Evolutionary conservation across 2,888 invertebrate species (phyloP).

Genomic region (Tridacna crocea): DNA sequence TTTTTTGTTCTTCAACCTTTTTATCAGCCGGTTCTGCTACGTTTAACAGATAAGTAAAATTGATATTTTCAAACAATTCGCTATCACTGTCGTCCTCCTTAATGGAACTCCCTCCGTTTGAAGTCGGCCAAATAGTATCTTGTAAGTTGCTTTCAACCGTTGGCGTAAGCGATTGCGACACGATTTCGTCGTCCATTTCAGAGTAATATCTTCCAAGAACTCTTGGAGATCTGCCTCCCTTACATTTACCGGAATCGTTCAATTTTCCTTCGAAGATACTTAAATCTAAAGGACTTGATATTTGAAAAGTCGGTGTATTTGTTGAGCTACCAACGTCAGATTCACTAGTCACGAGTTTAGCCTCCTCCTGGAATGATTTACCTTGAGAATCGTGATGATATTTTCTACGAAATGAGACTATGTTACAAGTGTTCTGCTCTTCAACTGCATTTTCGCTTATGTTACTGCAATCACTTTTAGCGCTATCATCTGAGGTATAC

Average conservation of each 20-base stretch:
- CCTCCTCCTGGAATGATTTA: background rate
- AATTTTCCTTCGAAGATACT: slow-evolving; percentile 33
- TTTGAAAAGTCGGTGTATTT: slow-evolving; percentile 11
- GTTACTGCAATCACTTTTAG: slow-evolving; percentile 3
- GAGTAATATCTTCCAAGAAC: slow-evolving; percentile 54
- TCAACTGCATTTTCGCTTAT: background rate
- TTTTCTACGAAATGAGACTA: slow-evolving; percentile 21
- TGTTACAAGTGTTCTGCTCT: background rate
- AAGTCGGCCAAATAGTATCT: background rate
- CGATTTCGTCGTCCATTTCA: slow-evolving; percentile 51
- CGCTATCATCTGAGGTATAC: slow-evolving; percentile 56
- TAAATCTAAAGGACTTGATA: slow-evolving; percentile 43
- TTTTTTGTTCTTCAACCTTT: background rate
- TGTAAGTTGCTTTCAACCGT: background rate
- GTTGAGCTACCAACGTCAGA: background rate
- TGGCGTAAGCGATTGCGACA: background rate
- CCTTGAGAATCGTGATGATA: background rate
- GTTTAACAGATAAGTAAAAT: background rate
- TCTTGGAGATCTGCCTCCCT: slow-evolving; percentile 43
- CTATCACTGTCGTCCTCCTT: background rate
- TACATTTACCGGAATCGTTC: background rate
- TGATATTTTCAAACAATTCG: background rate
- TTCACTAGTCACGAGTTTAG: background rate
- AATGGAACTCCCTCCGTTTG: background rate
- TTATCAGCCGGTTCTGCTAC: background rate